phyloP scores from a whole-genome alignment of 2,888 invertebrate genomes.

The Torymus auratus region DNA sequence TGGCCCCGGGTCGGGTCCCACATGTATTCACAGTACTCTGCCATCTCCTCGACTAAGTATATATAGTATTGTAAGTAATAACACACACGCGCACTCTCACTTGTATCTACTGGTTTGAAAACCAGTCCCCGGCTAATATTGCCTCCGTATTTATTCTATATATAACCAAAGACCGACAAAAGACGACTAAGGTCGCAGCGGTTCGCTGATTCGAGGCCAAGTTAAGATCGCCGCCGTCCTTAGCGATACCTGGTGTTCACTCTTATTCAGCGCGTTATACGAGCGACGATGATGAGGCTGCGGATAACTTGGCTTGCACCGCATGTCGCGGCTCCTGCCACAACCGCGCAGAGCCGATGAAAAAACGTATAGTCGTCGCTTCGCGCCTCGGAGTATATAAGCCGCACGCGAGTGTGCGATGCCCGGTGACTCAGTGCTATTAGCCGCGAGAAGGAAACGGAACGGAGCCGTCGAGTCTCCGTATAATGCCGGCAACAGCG shows the following conservation, averaged over 20 bases:
- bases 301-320: not conserved
- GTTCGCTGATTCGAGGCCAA: not conserved
- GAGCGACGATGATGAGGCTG: too few species aligned
- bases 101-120: too few species aligned
- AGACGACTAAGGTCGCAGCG: too few species aligned
- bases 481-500: not conserved
- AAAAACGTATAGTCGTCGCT: too few species aligned
- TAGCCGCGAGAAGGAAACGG: slow-evolving; percentile 42
- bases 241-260: too few species aligned
- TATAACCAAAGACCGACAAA: too few species aligned
- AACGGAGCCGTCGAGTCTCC: slow-evolving; percentile 34
- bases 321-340: slow-evolving; percentile 7
- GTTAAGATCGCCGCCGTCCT: not conserved
- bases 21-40: slow-evolving; percentile 75
- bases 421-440: slow-evolving; percentile 28
- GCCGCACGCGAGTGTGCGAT: not conserved
- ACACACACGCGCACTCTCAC: too few species aligned
- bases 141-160: too few species aligned
- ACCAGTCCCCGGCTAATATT: too few species aligned
- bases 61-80: too few species aligned
- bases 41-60: slow-evolving; percentile 59
- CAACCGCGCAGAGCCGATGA: not conserved
- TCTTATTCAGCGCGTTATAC: too few species aligned
- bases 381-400: too few species aligned
- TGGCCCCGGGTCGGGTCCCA: slow-evolving; percentile 71